Base-by-base conservation (phyloP, 2,797 vertebrate species). In the Propithecus deckenii region DNA sequence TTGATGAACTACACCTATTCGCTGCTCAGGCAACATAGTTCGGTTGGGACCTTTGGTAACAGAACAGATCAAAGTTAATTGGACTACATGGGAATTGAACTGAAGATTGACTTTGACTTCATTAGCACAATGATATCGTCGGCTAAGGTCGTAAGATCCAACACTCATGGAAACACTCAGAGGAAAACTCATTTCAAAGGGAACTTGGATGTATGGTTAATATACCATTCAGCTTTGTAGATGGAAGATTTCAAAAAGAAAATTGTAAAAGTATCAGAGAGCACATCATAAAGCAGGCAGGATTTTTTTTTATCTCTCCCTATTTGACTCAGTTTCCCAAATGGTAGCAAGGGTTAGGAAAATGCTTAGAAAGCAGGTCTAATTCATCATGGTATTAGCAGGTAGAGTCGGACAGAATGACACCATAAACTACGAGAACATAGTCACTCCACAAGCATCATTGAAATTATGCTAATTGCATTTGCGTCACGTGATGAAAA, bases 11-110 rank as follows among this genome's bases (percentile, higher is more conserved):
- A 35, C 5, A 89, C 22, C 28, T 89, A 30, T 95, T 59, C 9
- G 12, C 75, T 96, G 75, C 25, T 52, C 52, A 76, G 32, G 38
- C 38, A 67, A 69, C 52, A 55, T 72, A 50, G 55, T 89, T 96
- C 79, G 23, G 43, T 93, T 93, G 86, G 41, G 57, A 84, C 43
- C 18, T 93, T 55, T 80, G 59, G 28, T 79, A 95, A 93, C 9
- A 50, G 67, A 91, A 69, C 13, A 95, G 69, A 93, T 72, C 23
- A 95, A 74, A 96, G 65, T 96, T 84, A 96, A 87, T 86, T 96
- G 86, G 71, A 89, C 75, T 93, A 55, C 38, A 25, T 89, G 91
- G 93, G 86, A 91, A 95, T 75, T 74, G 48, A 89, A 59, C 10
- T 83, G 85, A 96, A 93, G 76, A 81, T 78, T 17, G 61, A 30